Base-by-base conservation (phyloP, 2,797 vertebrate species). In the Bradypodion pumilum region DNA sequence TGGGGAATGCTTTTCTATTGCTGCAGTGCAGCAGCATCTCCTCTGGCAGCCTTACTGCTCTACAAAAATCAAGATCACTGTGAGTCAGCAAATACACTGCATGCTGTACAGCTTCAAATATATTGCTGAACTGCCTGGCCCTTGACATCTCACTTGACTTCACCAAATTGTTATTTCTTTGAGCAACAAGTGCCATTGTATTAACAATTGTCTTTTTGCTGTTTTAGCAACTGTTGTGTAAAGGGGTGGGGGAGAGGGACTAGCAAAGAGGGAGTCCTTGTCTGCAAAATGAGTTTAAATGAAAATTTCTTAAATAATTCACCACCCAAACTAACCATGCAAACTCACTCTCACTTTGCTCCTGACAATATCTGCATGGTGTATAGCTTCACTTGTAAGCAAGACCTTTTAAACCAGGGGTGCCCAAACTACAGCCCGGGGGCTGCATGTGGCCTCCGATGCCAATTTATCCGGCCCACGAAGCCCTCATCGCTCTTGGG, bases 11-110 rank as follows among this genome's bases (percentile, higher is more conserved):
- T 85, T 88, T 82, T 16, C 0, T 81, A 82, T 84, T 90, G 85
- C 93, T 93, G 94, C 94, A 95, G 91, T 94, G 93, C 92, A 93
- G 92, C 92, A 93, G 88, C 92, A 91, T 68, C 88, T 90, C 90
- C 59, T 63, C 85, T 89, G 92, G 86, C 92, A 94, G 91, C 74
- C 84, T 73, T 89, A 76, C 87, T 88, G 74, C 84, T 91, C 85
- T 89, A 87, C 91, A 87, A 75, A 85, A 85, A 89, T 87, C 91
- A 89, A 66, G 86, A 91, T 93, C 90, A 93, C 85, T 80, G 83
- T 88, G 89, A 89, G 91, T 94, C 94, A 94, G 93, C 93, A 94
- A 94, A 93, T 91, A 85, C 76, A 0, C 0, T 86, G 81, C 68
- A 52, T 0, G 0, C 83, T 82, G 89, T 90, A 91, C 91, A 65